Percentiles rank a stretch among this genome's conserved stretches.
Conservation (phyloP, 2,888 invertebrate genomes). For the Rosalia funebris region DNA sequence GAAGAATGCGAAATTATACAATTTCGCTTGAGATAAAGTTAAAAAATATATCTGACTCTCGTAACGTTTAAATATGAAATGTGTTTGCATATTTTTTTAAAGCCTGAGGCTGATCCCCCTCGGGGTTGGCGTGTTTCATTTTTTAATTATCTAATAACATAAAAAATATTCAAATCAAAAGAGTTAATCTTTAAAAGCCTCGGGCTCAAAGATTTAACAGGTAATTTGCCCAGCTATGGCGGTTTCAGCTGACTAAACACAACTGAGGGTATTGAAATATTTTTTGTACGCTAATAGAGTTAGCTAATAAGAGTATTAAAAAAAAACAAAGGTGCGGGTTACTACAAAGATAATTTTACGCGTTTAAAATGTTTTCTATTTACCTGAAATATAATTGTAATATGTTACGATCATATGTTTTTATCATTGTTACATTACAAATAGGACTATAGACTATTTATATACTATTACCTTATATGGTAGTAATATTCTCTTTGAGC, state of each 20-base stretch:
- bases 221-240: conserved; percentile 9
- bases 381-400: too few species aligned
- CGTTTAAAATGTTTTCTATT: too few species aligned
- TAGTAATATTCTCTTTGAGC: too few species aligned
- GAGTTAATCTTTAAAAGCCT: conserved; percentile 25
- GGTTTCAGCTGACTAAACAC: conserved; percentile 10
- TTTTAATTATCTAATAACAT: conserved; percentile 34
- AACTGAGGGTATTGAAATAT: conserved; percentile 1
- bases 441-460: too few species aligned
- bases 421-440: too few species aligned
- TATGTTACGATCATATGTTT: too few species aligned
- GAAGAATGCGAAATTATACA: too few species aligned
- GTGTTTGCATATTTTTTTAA: neutral
- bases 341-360: too few species aligned
- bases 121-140: conserved; percentile 1
- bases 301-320: neutral
- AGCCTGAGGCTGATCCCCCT: neutral
- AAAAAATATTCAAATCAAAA: conserved; percentile 33
- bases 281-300: neutral
- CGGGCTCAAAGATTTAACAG: conserved; percentile 18
- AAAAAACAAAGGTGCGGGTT: neutral
- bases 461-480: too few species aligned
- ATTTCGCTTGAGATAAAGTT: too few species aligned
- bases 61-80: neutral
- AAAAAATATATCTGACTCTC: too few species aligned